Conservation (phyloP, 2,797 vertebrate genomes). For the Florisuga fusca region DNA sequence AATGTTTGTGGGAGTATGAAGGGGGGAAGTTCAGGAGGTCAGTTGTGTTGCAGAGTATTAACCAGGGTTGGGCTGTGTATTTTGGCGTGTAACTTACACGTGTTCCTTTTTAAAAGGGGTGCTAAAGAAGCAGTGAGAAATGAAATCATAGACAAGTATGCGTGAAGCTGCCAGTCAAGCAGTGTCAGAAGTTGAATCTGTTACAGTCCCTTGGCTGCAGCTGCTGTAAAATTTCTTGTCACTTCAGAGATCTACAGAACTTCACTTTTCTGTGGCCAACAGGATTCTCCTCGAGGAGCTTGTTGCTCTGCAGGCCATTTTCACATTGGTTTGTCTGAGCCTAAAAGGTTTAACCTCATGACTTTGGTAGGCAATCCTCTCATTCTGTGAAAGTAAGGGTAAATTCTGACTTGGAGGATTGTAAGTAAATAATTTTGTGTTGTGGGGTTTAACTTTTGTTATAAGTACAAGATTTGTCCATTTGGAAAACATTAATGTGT, state of each 20-base stretch:
- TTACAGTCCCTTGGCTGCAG: neutral
- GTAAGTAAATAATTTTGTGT: neutral
- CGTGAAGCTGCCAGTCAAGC: neutral
- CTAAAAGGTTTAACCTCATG: neutral
- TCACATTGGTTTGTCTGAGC: neutral
- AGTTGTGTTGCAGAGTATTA: slow-evolving; percentile 39
- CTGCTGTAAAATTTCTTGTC: neutral
- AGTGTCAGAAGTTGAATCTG: neutral
- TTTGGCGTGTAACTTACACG: slow-evolving; percentile 58
- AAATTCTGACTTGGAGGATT: neutral
- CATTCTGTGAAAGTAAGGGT: neutral
- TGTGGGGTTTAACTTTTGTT: neutral
- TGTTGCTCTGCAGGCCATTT: neutral
- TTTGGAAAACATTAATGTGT: neutral
- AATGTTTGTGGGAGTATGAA: neutral
- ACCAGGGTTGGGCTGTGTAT: slow-evolving; percentile 65
- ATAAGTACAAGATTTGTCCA: neutral
- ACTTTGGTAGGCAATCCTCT: neutral
- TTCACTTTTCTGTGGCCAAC: neutral
- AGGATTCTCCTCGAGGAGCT: neutral
- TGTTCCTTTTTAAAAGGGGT: slow-evolving; percentile 33
- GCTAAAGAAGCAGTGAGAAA: neutral
- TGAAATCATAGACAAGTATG: neutral
- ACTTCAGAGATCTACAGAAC: neutral
- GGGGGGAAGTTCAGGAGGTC: slow-evolving; percentile 72